phyloP scores from a whole-genome alignment of 2,888 invertebrate genomes.

The Cephus rjabovi region DNA sequence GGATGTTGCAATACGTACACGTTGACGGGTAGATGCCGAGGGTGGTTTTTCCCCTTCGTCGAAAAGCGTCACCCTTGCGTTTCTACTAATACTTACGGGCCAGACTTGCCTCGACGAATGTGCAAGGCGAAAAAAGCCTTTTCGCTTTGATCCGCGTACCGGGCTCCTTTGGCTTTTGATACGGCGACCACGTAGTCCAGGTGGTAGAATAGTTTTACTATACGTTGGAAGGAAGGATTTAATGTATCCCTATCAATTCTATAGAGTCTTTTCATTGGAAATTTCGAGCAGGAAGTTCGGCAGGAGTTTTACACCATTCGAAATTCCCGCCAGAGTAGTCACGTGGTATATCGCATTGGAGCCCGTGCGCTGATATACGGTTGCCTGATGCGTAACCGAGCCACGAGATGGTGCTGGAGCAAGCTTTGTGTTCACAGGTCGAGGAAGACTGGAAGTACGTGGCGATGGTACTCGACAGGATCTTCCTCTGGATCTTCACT shows the following conservation, averaged over 20 bases:
- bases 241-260: background rate
- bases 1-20: background rate
- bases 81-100: background rate
- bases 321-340: background rate
- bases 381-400: background rate
- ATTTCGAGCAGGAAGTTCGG: background rate
- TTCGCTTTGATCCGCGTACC: background rate
- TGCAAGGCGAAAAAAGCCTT: background rate
- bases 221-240: background rate
- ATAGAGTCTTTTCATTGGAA: too few relatives aligned
- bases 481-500: slow-evolving; percentile 96
- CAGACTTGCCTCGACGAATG: background rate
- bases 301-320: background rate
- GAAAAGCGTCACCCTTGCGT: background rate
- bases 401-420: background rate
- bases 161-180: background rate
- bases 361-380: too few relatives aligned
- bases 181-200: background rate
- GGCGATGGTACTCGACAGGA: slow-evolving; percentile 93
- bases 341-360: background rate
- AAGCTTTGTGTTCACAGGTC: slow-evolving; percentile 72
- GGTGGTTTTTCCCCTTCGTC: background rate
- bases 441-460: slow-evolving; percentile 99
- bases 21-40: background rate
- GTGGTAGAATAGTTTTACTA: background rate